Percentiles rank a stretch among this genome's conserved stretches.
Evolutionary conservation across 2,113 vertebrate species (phyloP).

Genomic region (Gavia stellata): DNA sequence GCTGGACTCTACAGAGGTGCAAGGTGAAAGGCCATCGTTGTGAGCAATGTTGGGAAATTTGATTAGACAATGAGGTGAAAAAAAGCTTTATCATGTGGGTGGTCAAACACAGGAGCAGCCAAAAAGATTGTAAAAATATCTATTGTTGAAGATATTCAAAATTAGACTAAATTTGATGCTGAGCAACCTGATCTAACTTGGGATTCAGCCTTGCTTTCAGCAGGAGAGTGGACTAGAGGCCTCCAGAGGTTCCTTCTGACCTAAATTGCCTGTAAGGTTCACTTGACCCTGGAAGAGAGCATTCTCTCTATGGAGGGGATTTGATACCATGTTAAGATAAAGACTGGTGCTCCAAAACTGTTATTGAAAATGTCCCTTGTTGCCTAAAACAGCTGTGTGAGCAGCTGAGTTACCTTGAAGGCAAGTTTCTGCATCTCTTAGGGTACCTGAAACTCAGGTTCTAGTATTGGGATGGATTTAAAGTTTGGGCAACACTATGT

Average conservation of each 20-base stretch:
- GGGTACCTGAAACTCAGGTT: not conserved
- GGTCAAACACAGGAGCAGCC: not conserved
- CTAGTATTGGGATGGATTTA: not conserved
- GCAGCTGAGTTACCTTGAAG: not conserved
- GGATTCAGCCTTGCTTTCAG: not conserved
- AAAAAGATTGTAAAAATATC: not conserved
- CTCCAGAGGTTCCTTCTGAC: not conserved
- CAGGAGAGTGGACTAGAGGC: not conserved
- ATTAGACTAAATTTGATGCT: not conserved
- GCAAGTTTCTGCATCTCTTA: not conserved
- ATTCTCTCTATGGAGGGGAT: not conserved
- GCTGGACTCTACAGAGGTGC: not conserved
- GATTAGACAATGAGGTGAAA: not conserved
- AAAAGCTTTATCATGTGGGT: not conserved
- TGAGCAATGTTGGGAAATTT: not conserved
- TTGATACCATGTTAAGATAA: not conserved
- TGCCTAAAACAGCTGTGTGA: not conserved
- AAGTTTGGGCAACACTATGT: not conserved
- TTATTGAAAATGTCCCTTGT: not conserved
- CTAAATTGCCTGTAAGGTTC: not conserved
- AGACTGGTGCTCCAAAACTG: not conserved
- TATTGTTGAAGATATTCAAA: not conserved
- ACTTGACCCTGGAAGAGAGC: not conserved
- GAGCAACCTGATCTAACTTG: not conserved
- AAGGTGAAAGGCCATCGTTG: accelerated